Evolutionary conservation across 2,797 vertebrate genomes (phyloP).

Genomic region (Pseudopleuronectes americanus): DNA sequence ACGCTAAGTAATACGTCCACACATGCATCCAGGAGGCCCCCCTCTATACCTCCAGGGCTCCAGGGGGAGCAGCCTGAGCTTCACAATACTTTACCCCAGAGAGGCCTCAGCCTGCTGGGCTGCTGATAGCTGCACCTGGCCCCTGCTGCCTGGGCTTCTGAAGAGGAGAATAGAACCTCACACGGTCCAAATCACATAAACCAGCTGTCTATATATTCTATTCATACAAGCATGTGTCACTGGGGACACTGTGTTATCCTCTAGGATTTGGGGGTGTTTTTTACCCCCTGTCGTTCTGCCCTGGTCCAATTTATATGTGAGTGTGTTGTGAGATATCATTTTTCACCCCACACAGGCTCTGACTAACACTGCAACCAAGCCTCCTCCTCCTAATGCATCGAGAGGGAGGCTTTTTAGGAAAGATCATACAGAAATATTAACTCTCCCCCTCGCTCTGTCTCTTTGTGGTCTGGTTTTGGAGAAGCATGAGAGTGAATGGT

Average conservation of each 20-base stretch:
- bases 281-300: constrained; percentile 7
- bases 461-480: constrained; percentile 34
- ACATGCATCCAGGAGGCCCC: constrained; percentile 48
- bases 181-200: constrained; percentile 35
- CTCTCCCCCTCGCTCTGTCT: constrained; percentile 7
- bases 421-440: constrained; percentile 54
- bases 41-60: constrained; percentile 69
- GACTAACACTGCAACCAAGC: constrained; percentile 41
- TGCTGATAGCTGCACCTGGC: constrained; percentile 71
- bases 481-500: constrained; percentile 16
- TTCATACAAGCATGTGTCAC: constrained; percentile 42
- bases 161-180: constrained; percentile 39
- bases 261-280: constrained; percentile 23
- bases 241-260: constrained; percentile 33
- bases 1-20: constrained; percentile 55
- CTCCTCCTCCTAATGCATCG: constrained; percentile 9
- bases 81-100: constrained; percentile 68
- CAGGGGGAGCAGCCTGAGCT: constrained; percentile 57
- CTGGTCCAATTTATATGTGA: constrained; percentile 16
- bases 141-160: constrained; percentile 39
- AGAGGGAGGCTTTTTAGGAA: constrained; percentile 13
- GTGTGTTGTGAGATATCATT: constrained; percentile 48
- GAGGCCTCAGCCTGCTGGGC: constrained; percentile 64
- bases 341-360: constrained; percentile 56
- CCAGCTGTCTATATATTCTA: constrained; percentile 55